Conservation (phyloP, 2,888 invertebrate genomes). For the Diaprepes abbreviatus region DNA sequence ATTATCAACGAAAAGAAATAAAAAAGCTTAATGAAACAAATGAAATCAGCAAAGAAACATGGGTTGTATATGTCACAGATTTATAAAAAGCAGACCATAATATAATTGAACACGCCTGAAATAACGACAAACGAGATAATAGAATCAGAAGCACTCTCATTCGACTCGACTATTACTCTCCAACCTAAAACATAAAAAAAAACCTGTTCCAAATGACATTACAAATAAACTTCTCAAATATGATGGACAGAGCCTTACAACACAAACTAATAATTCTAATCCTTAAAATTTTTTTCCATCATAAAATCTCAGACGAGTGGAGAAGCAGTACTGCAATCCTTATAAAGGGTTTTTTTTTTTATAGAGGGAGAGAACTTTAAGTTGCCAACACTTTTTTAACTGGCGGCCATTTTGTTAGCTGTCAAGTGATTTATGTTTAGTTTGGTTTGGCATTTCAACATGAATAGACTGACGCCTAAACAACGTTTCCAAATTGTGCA, state of each 20-base stretch:
- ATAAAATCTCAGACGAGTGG: not conserved
- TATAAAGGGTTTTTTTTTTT: too few relatives aligned
- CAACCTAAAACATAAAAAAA: not conserved
- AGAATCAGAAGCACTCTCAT: not conserved
- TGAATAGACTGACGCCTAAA: too few relatives aligned
- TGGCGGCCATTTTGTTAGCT: too few relatives aligned
- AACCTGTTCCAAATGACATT: not conserved
- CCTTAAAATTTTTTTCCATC: not conserved
- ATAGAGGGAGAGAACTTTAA: not conserved
- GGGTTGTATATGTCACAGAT: not conserved
- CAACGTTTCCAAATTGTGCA: too few relatives aligned
- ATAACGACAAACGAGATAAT: constrained; percentile 1
- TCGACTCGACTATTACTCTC: too few relatives aligned
- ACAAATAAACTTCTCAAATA: not conserved
- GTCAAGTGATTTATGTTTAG: too few relatives aligned
- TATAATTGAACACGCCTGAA: not conserved
- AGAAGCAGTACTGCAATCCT: not conserved
- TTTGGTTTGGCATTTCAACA: too few relatives aligned
- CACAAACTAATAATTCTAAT: not conserved
- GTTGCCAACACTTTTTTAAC: too few relatives aligned
- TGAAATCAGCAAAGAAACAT: not conserved
- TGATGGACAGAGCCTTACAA: not conserved
- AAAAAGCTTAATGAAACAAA: too few relatives aligned
- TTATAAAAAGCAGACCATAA: not conserved
- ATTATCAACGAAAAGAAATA: too few relatives aligned